These are phyloP conservation scores for Apodemia duryi DNA, from an alignment of 2,888 invertebrate species.

Conservation along the genomic window DNA sequence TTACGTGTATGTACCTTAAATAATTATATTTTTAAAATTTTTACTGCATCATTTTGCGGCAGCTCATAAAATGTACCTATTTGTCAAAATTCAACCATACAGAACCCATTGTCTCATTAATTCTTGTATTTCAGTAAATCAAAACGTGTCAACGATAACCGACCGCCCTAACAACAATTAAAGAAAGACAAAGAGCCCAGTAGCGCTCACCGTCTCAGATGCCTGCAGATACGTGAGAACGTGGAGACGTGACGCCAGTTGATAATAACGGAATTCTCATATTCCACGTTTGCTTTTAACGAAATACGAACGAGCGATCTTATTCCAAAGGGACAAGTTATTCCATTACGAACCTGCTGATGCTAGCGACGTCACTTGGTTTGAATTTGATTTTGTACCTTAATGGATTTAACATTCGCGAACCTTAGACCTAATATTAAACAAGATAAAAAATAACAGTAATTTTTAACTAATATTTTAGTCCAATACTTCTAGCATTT, in stretches of 20 bases:
- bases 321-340: neutral
- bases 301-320: neutral
- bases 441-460: too few species aligned
- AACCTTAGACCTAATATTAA: too few species aligned
- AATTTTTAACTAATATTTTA: too few species aligned
- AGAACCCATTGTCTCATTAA: neutral
- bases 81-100: too few species aligned
- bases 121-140: neutral
- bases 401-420: too few species aligned
- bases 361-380: neutral
- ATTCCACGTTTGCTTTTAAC: constrained; percentile 3
- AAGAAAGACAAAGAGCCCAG: constrained; percentile 8
- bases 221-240: neutral
- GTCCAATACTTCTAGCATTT: too few species aligned
- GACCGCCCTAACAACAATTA: constrained; percentile 3
- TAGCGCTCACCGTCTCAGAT: constrained; percentile 1
- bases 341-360: neutral
- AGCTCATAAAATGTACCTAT: too few species aligned
- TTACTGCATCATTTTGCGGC: too few species aligned
- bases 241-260: constrained; percentile 3
- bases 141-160: constrained; percentile 6
- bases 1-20: too few species aligned
- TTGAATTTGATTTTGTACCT: neutral
- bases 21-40: too few species aligned
- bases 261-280: constrained; percentile 9